phyloP scores from a whole-genome alignment of 2,888 invertebrate genomes.

The Hypercompe scribonia region DNA sequence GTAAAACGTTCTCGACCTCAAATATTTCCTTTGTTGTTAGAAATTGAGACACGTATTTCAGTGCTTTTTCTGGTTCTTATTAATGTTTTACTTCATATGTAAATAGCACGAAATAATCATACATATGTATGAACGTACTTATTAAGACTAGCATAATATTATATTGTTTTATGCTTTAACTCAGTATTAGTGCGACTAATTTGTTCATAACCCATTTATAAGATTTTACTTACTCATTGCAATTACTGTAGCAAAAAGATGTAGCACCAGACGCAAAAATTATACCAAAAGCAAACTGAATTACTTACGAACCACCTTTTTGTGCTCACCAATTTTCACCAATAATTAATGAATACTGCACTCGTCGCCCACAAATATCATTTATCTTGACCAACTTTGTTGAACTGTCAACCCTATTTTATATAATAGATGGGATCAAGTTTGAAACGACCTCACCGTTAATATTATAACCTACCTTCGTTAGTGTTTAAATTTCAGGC shows the following conservation, averaged over 20 bases:
- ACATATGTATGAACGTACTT: not conserved
- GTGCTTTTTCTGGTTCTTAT: not conserved
- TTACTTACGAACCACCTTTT: slow-evolving; percentile 22
- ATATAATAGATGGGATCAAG: slow-evolving; percentile 60
- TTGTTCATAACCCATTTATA: not conserved
- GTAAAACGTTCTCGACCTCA: slow-evolving; percentile 17
- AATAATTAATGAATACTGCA: slow-evolving; percentile 55
- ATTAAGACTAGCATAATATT: not conserved
- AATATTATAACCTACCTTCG: slow-evolving; percentile 35
- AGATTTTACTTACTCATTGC: not conserved
- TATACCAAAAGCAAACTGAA: slow-evolving; percentile 21
- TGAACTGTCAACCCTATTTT: slow-evolving; percentile 71
- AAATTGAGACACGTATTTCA: not conserved
- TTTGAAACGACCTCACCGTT: slow-evolving; percentile 44
- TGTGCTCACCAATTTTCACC: slow-evolving; percentile 32
- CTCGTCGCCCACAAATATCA: slow-evolving; percentile 50
- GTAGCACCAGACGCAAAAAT: not conserved
- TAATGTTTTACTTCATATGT: not conserved
- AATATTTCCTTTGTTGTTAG: not conserved
- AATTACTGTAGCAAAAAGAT: not conserved
- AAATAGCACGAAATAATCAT: not conserved
- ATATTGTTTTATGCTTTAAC: not conserved
- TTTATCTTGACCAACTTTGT: slow-evolving; percentile 57
- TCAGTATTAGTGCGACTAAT: not conserved
- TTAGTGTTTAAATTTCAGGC: slow-evolving; percentile 32